Evolutionary conservation across 23 tunicate species (phyloP).

Genomic region (Oikopleura dioica): DNA sequence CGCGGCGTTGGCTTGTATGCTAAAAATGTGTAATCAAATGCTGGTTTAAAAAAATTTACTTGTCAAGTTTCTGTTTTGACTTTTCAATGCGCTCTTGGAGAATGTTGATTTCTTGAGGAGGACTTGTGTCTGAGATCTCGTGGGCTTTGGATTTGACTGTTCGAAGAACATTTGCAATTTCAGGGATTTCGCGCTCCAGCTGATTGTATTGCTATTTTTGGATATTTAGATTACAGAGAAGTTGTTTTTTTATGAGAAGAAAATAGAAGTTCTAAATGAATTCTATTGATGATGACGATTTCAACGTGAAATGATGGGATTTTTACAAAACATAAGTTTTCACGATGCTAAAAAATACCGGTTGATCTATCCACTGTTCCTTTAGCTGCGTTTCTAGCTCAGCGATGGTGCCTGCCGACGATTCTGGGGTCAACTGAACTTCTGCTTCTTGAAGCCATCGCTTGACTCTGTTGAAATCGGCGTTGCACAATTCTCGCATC

Average conservation of each 20-base stretch:
- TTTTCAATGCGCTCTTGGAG: not conserved
- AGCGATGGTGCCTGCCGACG: conserved; percentile 35
- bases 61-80: not conserved
- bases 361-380: conserved; percentile 24
- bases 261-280: no score
- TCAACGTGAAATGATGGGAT: no score
- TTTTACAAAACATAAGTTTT: no score
- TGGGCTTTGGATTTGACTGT: not conserved
- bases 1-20: conserved; percentile 44
- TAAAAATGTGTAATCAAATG: conserved; percentile 15
- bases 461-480: conserved; percentile 49
- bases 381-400: conserved; percentile 47
- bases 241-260: no score
- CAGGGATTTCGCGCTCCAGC: not conserved
- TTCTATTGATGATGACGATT: no score
- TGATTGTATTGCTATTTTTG: not conserved
- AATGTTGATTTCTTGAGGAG: conserved; percentile 1
- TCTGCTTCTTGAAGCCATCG: conserved; percentile 97
- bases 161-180: not conserved
- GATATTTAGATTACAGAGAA: no score
- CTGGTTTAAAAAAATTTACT: not conserved
- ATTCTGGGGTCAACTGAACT: conserved; percentile 52
- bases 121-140: not conserved
- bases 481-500: conserved; percentile 13
- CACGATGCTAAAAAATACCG: conserved; percentile 5